Percentiles rank a stretch among this genome's conserved stretches.
phyloP scores from a whole-genome alignment of 2,113 vertebrate genomes.

The Asarcornis scutulata region DNA sequence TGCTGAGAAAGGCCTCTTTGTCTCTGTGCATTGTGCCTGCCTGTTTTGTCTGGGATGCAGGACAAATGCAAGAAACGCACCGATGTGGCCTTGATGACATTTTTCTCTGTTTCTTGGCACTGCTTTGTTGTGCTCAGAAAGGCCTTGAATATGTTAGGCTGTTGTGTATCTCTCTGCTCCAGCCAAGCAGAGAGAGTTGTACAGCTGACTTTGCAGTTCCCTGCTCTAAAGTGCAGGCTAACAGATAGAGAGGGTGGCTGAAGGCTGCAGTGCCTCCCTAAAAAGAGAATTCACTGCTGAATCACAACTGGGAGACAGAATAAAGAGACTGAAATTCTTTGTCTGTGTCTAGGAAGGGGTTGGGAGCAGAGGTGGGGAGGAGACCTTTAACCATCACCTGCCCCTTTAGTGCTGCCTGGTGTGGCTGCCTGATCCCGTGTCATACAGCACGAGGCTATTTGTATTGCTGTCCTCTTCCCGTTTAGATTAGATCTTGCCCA shows the following conservation, averaged over 20 bases:
- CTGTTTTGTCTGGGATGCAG: background rate
- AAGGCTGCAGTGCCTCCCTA: background rate
- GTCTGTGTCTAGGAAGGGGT: background rate
- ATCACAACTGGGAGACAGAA: background rate
- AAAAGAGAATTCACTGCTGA: background rate
- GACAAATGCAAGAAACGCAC: background rate
- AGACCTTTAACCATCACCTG: background rate
- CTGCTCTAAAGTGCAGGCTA: background rate
- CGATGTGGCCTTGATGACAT: background rate
- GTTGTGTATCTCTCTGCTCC: background rate
- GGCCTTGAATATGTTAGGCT: background rate
- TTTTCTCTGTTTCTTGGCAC: background rate
- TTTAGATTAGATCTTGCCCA: background rate
- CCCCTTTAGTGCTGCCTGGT: background rate
- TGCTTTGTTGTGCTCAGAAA: background rate
- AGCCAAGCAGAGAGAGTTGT: background rate
- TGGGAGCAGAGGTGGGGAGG: background rate
- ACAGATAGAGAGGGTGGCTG: background rate
- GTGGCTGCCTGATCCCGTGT: background rate
- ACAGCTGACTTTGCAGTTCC: background rate
- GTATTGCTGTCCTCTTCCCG: background rate
- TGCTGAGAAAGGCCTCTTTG: slow-evolving; percentile 18
- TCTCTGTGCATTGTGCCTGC: background rate
- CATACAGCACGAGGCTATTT: background rate
- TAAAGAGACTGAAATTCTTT: background rate